Percentiles rank a stretch among this genome's conserved stretches.
phyloP scores from a whole-genome alignment of 2,113 vertebrate genomes.

The Tringa solitaria region DNA sequence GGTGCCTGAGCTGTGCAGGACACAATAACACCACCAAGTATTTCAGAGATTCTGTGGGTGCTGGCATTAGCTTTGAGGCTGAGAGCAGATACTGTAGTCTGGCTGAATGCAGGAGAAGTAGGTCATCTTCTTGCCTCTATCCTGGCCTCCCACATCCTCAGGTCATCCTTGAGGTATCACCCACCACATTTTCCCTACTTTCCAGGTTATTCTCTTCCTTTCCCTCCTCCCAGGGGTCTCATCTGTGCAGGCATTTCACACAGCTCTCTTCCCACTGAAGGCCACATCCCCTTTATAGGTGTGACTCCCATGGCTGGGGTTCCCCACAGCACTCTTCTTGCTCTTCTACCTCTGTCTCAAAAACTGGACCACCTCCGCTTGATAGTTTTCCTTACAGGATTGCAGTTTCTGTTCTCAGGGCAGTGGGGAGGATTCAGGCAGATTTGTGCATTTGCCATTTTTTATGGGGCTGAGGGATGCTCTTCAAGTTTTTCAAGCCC shows the following conservation, averaged over 20 bases:
- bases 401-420: neutral
- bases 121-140: neutral
- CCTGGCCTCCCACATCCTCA: neutral
- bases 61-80: neutral
- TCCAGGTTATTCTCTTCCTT: neutral
- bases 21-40: fast-evolving
- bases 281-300: neutral
- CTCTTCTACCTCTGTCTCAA: neutral
- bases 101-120: neutral
- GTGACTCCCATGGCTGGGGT: neutral
- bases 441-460: neutral
- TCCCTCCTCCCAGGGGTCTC: fast-evolving
- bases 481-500: neutral
- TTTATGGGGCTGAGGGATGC: neutral
- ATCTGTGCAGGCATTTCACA: neutral
- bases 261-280: neutral
- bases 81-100: neutral
- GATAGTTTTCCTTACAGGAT: neutral
- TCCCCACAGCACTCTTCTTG: neutral
- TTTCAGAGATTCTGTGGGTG: neutral
- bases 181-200: neutral
- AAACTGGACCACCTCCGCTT: neutral
- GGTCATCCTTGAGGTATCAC: neutral
- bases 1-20: neutral
- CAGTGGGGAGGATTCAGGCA: neutral